A percentile compares a stretch with the other conserved stretches of the same genome.
Evolutionary conservation across 2,113 vertebrate genomes (phyloP).

Genomic region (Leptobrachium leishanense): DNA sequence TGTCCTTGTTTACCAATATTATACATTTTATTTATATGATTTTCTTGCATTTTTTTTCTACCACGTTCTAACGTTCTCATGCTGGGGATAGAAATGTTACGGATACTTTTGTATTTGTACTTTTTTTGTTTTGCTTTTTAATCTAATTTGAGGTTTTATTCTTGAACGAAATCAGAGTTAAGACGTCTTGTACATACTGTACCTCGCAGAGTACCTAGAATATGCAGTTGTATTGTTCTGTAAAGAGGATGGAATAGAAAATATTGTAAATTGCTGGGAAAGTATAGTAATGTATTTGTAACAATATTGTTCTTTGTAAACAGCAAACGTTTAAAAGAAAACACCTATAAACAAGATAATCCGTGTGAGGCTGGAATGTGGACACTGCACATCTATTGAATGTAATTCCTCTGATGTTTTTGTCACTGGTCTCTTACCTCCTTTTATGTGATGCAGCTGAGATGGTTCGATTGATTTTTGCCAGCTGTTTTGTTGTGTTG

Average conservation of each 20-base stretch:
- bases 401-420: conserved; percentile 78
- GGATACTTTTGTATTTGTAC: background rate
- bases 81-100: no score
- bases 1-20: no score
- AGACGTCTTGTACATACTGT: conserved; percentile 63
- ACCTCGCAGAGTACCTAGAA: conserved; percentile 69
- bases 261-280: conserved; percentile 70
- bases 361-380: conserved; percentile 73
- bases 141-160: conserved; percentile 53
- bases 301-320: conserved; percentile 76
- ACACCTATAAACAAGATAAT: conserved; percentile 34
- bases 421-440: conserved; percentile 64
- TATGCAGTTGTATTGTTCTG: conserved; percentile 68
- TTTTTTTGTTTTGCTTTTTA: background rate
- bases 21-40: no score
- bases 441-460: conserved; percentile 65
- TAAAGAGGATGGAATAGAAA: conserved; percentile 70
- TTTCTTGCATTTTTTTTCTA: background rate
- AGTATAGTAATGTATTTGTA: conserved; percentile 79
- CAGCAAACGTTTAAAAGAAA: conserved; percentile 63
- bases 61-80: no score
- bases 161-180: conserved; percentile 56
- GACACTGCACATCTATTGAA: conserved; percentile 84
- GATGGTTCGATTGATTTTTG: conserved; percentile 67
- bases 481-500: conserved; percentile 77